Conservation (phyloP, 2,797 vertebrate species). For the Euthynnus affinis region DNA sequence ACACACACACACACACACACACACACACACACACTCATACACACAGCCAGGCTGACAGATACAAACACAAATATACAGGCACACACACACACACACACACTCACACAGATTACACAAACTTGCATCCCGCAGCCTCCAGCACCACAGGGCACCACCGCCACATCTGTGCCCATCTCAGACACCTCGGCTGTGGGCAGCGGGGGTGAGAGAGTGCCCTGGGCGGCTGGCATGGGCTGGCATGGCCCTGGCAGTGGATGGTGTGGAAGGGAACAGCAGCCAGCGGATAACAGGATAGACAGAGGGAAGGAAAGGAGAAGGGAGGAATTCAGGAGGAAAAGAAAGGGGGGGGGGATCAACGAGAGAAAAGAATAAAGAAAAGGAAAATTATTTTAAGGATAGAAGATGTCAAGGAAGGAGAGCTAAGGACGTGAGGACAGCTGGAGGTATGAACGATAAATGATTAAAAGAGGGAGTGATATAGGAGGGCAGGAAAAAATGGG, state of each 20-base stretch:
- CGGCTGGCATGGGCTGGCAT: conserved; percentile 77
- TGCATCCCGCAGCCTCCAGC: conserved; percentile 76
- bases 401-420: neutral
- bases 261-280: conserved; percentile 71
- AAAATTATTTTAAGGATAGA: neutral
- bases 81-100: conserved; percentile 37
- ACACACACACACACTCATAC: conserved; percentile 12
- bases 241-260: conserved; percentile 70
- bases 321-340: conserved; percentile 29
- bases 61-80: conserved; percentile 25
- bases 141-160: conserved; percentile 79
- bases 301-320: conserved; percentile 13
- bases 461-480: conserved; percentile 13
- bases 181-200: conserved; percentile 76
- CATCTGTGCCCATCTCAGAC: conserved; percentile 87
- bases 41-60: conserved; percentile 25
- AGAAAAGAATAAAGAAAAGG: neutral
- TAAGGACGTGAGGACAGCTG: neutral
- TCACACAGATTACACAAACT: conserved; percentile 69
- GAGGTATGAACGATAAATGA: neutral
- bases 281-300: conserved; percentile 61
- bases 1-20: conserved; percentile 31
- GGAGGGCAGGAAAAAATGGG: neutral
- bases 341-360: too few species aligned
- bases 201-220: conserved; percentile 80